Percentiles rank a stretch among this genome's conserved stretches.
These are phyloP conservation scores for Rhadina sibilatrix DNA, from an alignment of 2,113 vertebrate genomes.

Conservation along the genomic window DNA sequence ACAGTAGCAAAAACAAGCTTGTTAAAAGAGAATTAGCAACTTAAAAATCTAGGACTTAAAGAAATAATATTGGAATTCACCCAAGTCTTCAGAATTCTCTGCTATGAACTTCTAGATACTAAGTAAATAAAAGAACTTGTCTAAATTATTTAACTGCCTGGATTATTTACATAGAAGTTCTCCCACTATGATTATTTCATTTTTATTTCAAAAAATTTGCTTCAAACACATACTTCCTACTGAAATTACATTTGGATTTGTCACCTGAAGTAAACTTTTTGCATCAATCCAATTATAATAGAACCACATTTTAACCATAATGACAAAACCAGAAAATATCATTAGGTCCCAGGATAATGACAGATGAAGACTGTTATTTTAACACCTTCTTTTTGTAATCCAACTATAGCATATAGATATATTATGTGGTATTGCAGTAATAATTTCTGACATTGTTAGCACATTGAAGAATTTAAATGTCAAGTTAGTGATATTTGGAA, in stretches of 20 bases:
- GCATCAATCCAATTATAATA: neutral
- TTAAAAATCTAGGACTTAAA: neutral
- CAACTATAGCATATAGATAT: neutral
- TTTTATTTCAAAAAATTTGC: neutral
- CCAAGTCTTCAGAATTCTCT: neutral
- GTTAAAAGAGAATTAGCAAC: neutral
- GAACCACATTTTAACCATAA: neutral
- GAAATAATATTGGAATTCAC: neutral
- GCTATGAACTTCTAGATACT: neutral
- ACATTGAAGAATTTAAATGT: neutral
- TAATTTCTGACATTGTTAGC: neutral
- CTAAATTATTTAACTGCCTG: neutral
- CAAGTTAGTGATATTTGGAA: neutral
- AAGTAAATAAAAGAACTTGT: neutral
- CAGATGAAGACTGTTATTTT: neutral
- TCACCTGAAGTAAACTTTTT: neutral
- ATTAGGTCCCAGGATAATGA: neutral
- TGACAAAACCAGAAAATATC: neutral
- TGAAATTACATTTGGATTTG: neutral
- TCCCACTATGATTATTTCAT: neutral
- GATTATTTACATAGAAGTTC: neutral
- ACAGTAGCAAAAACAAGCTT: neutral
- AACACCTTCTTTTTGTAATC: neutral
- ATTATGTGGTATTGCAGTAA: neutral
- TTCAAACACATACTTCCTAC: neutral